Evolutionary conservation across 2,797 vertebrate genomes (phyloP), one percentile per base, ranked within the genome.

Genomic region (Micrastur ruficollis): DNA sequence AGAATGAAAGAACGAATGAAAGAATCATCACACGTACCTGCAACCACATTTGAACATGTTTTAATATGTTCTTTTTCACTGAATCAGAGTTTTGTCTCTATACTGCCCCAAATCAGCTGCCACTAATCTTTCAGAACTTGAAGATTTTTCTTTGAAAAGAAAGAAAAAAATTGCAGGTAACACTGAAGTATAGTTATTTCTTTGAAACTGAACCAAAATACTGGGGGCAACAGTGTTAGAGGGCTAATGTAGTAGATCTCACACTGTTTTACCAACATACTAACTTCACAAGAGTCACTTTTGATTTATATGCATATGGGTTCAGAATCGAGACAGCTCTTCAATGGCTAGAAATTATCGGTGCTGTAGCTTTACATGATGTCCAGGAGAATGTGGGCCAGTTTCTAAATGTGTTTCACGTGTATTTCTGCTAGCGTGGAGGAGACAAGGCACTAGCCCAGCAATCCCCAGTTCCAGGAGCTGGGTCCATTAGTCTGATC

Each of bases 101-200:
- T 38, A 38, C 17, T 87, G 5, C 7, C 27, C 31, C 9, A 75
- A 62, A 84, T 44, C 76, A 42, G 20, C 44, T 74, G 72, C 23
- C 29, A 66, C 25, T 42, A 36, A 46, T 87, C 22, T 59, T 89
- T 58, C 56, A 63, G 52, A 74, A 63, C 89, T 10, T n/a, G 23
- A 76, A 63, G 25, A 46, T 71, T 89, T 93, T 66, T 86, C 53
- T 56, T 89, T 27, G 27, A 61, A 82, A 86, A 79, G 40, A 59
- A 72, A 75, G 27, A 38, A 81, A 22, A 31, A 90, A 46, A 18
- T 66, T 84, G 15, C 7, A 31, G 11, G 5, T 71, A 42, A 22
- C 21, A 42, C 42, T 5, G 0, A 79, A 38, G 22, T 66, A 13
- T 22, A 66, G 8, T 47, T 86, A 22, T 38, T 42, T 72, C 8